A percentile compares a stretch with the other conserved stretches of the same genome.
These are phyloP conservation scores for Caenorhabditis sp. DNA, from an alignment of 2,888 invertebrate genomes.

Conservation along the genomic window DNA sequence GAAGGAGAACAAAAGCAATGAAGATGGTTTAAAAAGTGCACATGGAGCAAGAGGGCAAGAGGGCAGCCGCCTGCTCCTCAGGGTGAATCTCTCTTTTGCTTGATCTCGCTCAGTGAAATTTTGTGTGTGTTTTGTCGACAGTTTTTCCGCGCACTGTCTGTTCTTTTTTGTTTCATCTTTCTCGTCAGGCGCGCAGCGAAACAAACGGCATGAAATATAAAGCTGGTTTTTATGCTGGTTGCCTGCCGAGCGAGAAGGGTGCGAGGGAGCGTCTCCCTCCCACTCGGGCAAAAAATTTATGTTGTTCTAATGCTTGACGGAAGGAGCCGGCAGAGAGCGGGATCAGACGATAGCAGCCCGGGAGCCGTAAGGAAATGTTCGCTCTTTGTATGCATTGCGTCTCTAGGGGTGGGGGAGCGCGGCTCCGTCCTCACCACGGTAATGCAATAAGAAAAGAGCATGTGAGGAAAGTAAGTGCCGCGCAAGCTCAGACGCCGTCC, in stretches of 20 bases:
- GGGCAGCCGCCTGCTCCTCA: slow-evolving; percentile 26
- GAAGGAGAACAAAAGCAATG: neutral
- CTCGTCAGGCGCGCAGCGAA: slow-evolving; percentile 52
- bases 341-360: slow-evolving; percentile 11
- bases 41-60: slow-evolving; percentile 12
- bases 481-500: slow-evolving; percentile 22
- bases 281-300: slow-evolving; percentile 31
- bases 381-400: slow-evolving; percentile 50
- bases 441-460: slow-evolving; percentile 29
- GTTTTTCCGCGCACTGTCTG: slow-evolving; percentile 60
- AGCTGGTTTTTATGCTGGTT: slow-evolving; percentile 59
- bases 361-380: slow-evolving; percentile 44
- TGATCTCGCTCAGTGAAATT: slow-evolving; percentile 39
- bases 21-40: slow-evolving; percentile 46
- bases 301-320: slow-evolving; percentile 54
- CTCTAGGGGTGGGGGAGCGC: slow-evolving; percentile 14
- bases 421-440: slow-evolving; percentile 16
- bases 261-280: slow-evolving; percentile 32
- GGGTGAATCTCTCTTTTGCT: slow-evolving; percentile 56
- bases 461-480: slow-evolving; percentile 9
- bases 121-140: slow-evolving; percentile 59
- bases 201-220: slow-evolving; percentile 63
- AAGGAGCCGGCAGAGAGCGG: slow-evolving; percentile 22
- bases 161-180: slow-evolving; percentile 60
- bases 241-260: slow-evolving; percentile 19